These are phyloP conservation scores for Macquaria australasica DNA, from an alignment of 2,113 vertebrate genomes.

Conservation along the genomic window DNA sequence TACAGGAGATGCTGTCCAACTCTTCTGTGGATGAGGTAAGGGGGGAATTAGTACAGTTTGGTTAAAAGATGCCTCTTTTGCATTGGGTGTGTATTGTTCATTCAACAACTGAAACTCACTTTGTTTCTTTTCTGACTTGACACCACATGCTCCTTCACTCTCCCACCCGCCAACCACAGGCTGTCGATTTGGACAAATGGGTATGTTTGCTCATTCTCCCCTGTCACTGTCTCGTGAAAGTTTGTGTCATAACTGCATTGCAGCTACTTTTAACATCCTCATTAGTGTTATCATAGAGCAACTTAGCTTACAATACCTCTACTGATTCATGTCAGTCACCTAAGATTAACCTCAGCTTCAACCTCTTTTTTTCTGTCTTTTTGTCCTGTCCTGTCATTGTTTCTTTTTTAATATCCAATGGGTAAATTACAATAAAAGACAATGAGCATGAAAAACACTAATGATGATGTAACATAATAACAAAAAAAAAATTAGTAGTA, in stretches of 20 bases:
- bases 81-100: background rate
- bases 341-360: background rate
- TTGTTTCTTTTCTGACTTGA: slow-evolving; percentile 38
- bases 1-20: slow-evolving; percentile 93
- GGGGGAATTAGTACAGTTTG: background rate
- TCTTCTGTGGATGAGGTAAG: slow-evolving; percentile 85
- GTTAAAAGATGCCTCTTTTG: background rate
- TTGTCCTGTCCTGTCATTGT: too few species aligned
- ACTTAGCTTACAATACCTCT: background rate
- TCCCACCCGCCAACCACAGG: slow-evolving; percentile 64
- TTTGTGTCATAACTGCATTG: background rate
- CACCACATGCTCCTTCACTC: slow-evolving; percentile 2
- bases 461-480: background rate
- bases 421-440: background rate
- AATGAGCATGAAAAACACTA: background rate
- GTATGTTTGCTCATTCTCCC: slow-evolving; percentile 68
- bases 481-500: background rate
- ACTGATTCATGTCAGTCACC: background rate
- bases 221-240: background rate
- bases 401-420: background rate
- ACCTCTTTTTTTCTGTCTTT: background rate
- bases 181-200: slow-evolving; percentile 89
- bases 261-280: background rate
- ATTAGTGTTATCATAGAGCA: background rate
- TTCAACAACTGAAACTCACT: slow-evolving; percentile 17